phyloP scores from a whole-genome alignment of 2,797 vertebrate species.

The Sebastes flavidus region DNA sequence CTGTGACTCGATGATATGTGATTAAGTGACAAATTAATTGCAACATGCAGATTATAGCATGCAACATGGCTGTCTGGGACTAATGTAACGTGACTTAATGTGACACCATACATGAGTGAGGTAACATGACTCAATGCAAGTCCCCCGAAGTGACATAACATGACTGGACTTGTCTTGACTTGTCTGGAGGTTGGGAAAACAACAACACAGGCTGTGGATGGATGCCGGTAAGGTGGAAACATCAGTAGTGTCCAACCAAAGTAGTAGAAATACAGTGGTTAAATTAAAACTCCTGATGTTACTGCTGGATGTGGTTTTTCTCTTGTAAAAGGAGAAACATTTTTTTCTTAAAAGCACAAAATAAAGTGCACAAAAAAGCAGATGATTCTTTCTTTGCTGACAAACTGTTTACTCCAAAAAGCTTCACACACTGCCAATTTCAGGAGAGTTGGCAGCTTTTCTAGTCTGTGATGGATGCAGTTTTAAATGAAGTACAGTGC shows the following conservation, averaged over 20 bases:
- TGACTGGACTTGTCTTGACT: constrained; percentile 32
- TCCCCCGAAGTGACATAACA: not conserved
- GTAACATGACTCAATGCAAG: not conserved
- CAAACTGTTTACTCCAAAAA: not conserved
- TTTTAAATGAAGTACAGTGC: not conserved
- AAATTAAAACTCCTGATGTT: not conserved
- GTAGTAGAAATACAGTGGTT: not conserved
- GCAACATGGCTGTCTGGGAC: not conserved
- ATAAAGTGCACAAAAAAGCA: not conserved
- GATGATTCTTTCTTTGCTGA: not conserved
- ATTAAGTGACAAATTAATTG: not conserved
- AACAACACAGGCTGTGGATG: not conserved
- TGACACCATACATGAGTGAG: not conserved
- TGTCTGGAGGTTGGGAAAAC: not conserved
- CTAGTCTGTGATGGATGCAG: not conserved
- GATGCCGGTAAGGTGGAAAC: not conserved
- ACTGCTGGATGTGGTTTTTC: not conserved
- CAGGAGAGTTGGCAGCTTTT: not conserved
- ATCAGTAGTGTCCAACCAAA: not conserved
- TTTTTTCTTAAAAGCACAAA: not conserved
- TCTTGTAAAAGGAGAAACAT: not conserved
- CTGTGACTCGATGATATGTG: not conserved
- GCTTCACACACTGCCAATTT: not conserved
- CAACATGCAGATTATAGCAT: not conserved
- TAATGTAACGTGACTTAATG: not conserved